phyloP scores from a whole-genome alignment of 1,140 invertebrate species.

The Scaptomyza montana region DNA sequence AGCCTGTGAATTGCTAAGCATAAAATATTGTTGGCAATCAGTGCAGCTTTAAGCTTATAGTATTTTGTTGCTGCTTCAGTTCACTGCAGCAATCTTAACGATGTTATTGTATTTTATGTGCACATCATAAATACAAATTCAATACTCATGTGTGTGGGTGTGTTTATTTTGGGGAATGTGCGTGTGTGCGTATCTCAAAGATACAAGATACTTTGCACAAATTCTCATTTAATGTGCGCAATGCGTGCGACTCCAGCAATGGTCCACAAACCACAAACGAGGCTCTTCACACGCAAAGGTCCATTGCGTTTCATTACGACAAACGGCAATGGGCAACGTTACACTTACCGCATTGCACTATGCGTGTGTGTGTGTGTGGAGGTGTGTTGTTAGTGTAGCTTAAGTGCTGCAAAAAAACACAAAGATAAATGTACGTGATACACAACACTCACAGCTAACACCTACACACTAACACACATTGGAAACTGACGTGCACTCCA shows the following conservation, averaged over 20 bases:
- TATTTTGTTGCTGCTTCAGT: conserved; percentile 21
- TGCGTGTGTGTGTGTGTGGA: conserved; percentile 6
- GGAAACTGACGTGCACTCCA: conserved; percentile 61
- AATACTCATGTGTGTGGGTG: conserved; percentile 38
- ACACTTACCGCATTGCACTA: conserved; percentile 49
- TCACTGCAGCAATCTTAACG: conserved; percentile 67
- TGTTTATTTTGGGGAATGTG: conserved; percentile 1
- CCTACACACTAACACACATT: conserved; percentile 28
- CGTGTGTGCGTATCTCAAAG: conserved; percentile 35
- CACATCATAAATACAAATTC: conserved; percentile 81
- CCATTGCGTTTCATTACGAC: conserved; percentile 79
- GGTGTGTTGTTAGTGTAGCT: conserved; percentile 66
- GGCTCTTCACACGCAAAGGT: conserved; percentile 58
- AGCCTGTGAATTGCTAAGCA: background rate
- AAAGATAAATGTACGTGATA: conserved; percentile 82
- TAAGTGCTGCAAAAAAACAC: conserved; percentile 80
- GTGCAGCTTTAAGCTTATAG: background rate
- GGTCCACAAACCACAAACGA: conserved; percentile 44
- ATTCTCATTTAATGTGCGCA: conserved; percentile 38
- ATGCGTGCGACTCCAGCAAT: conserved; percentile 28
- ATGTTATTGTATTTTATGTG: conserved; percentile 80
- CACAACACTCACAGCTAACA: conserved; percentile 21
- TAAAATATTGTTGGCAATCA: background rate
- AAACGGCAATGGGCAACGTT: conserved; percentile 63
- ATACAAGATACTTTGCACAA: conserved; percentile 40